Evolutionary conservation across 1,140 invertebrate species (phyloP), one percentile per base, ranked within the genome.

Genomic region (Conopomorpha cramerella): DNA sequence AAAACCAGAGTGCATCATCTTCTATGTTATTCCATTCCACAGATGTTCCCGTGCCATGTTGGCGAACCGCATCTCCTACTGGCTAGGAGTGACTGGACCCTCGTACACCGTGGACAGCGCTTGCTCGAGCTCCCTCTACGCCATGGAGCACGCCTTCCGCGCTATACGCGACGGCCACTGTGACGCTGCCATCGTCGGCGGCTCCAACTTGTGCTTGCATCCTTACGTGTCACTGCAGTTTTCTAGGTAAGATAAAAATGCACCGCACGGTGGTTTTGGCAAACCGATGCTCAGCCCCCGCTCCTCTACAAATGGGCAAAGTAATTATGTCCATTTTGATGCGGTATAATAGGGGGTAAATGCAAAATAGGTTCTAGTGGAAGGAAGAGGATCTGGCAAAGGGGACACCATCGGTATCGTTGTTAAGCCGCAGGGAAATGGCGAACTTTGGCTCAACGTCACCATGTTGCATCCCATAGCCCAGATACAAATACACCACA

Each of bases 41-140:
- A 85, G 85, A 18, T 95, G 93, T 71, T 88, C 86, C 46, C 83
- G 92, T 38, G 90, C 92, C 6, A 96, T 97, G 92, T 83, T 97
- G 63, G 89, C 92, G 1, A 94, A 95, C 72, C 81, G 93, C 36
- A 82, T 96, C 29, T 95, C 92, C 1, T 88, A 88, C 45, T 87
- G 82, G 79, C 52, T 90, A 0, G 84, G 85, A 26, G 60, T 84
- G 0, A 82, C 79, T 41, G 87, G 87, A 33, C 92, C 92, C 0
- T 92, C 91, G 34, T 92, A 88, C 59, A 83, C 86, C 1, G 82
- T 93, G 3, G 94, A 97, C 63, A 91, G 92, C 3, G 93, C 93
- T 6, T 97, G 94, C 63, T 94, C 91, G n/a, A 95, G 93, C 8
- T 92, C 91, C 45, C 67, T 95, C 8, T 84, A 89, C 49, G 93